Conservation (phyloP, 1,140 invertebrate genomes). For the Goniozus legneri region DNA sequence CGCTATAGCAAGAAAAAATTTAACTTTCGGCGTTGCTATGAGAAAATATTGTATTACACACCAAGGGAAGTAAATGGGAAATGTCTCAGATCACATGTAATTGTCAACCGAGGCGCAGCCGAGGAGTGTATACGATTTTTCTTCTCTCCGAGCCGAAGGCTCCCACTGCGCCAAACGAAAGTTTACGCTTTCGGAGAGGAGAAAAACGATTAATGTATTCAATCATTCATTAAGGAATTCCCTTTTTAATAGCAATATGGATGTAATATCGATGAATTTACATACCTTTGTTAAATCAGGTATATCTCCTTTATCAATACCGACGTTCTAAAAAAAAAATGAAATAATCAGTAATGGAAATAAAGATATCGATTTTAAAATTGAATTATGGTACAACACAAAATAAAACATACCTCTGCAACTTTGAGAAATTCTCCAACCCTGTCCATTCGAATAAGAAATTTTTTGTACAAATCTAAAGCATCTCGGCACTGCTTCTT, state of each 20-base stretch:
- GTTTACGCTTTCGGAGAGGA: constrained; percentile 1
- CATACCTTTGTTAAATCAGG: constrained; percentile 92
- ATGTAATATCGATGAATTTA: constrained; percentile 3
- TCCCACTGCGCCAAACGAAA: no score
- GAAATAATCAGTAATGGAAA: constrained; percentile 3
- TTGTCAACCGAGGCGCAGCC: no score
- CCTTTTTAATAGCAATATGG: neutral
- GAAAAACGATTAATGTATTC: neutral
- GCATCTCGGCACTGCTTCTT: constrained; percentile 98
- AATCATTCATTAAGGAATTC: neutral
- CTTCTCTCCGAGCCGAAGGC: neutral
- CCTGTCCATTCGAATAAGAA: constrained; percentile 97
- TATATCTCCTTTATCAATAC: constrained; percentile 98
- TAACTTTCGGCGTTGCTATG: no score
- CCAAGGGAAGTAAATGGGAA: no score
- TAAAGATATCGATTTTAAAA: no score
- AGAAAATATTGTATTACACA: no score
- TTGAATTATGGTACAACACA: neutral
- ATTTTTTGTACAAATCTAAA: constrained; percentile 98
- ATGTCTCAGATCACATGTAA: no score
- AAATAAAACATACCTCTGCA: constrained; percentile 67
- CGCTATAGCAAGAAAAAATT: no score
- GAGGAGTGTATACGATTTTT: no score
- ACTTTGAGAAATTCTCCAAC: constrained; percentile 98
- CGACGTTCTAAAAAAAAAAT: constrained; percentile 73